These are phyloP conservation scores for Drosophila paranaensis DNA, from an alignment of 2,888 invertebrate genomes.

Conservation along the genomic window DNA sequence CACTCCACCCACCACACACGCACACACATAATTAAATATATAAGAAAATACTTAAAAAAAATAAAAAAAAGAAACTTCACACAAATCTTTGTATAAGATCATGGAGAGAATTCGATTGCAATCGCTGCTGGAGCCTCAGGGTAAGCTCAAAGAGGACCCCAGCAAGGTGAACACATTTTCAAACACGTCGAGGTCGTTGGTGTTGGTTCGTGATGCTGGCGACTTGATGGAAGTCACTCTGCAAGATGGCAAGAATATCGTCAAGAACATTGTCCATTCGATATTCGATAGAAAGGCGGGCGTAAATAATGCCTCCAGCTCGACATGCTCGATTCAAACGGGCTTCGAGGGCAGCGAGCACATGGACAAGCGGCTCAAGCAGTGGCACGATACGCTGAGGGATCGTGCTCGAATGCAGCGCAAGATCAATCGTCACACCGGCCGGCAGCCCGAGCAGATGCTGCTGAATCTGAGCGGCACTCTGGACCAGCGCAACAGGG, in stretches of 20 bases:
- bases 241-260: slow-evolving; percentile 26
- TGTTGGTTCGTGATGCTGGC: neutral
- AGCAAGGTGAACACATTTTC: slow-evolving; percentile 24
- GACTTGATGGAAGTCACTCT: slow-evolving; percentile 13
- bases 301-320: slow-evolving; percentile 8
- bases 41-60: neutral
- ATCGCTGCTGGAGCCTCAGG: too few relatives aligned
- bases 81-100: neutral
- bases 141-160: fast-evolving
- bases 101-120: neutral
- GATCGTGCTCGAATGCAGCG: slow-evolving; percentile 58
- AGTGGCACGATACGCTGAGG: slow-evolving; percentile 69
- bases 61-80: neutral
- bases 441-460: slow-evolving; percentile 59
- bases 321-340: slow-evolving; percentile 16
- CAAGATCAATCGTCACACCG: slow-evolving; percentile 52
- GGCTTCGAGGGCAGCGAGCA: slow-evolving; percentile 33
- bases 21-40: neutral
- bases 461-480: slow-evolving; percentile 69
- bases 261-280: slow-evolving; percentile 31
- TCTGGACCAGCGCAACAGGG: slow-evolving; percentile 69
- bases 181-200: slow-evolving; percentile 7
- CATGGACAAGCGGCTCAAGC: slow-evolving; percentile 71
- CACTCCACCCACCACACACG: neutral
- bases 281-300: slow-evolving; percentile 37